Conservation (phyloP, 1,140 invertebrate species). For the Camponotus pennsylvanicus region DNA sequence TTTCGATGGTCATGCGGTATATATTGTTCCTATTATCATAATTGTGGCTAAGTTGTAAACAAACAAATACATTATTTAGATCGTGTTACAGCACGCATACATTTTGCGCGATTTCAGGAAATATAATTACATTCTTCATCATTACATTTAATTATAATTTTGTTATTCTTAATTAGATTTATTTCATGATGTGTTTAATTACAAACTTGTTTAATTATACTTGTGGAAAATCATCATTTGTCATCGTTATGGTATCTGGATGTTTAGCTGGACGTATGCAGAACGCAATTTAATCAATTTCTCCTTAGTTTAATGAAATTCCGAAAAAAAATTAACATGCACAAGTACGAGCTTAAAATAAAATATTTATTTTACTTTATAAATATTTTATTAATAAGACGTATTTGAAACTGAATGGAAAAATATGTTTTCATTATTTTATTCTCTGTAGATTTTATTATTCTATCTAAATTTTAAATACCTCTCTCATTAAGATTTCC, state of each 20-base stretch:
- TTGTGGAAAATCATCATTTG: slow-evolving; percentile 37
- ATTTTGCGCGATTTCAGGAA: slow-evolving; percentile 46
- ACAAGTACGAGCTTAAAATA: background rate
- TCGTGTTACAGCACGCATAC: slow-evolving; percentile 33
- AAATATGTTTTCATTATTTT: background rate
- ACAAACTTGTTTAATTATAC: slow-evolving; percentile 51
- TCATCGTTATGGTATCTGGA: slow-evolving; percentile 30
- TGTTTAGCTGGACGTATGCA: background rate
- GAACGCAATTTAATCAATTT: background rate
- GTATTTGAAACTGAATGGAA: background rate
- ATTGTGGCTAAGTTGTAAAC: slow-evolving; percentile 59
- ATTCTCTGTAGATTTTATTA: background rate
- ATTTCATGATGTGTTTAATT: slow-evolving; percentile 54
- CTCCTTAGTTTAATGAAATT: background rate
- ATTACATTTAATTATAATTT: slow-evolving; percentile 55
- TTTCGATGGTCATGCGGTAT: slow-evolving; percentile 12
- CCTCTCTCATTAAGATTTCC: slow-evolving; percentile 5
- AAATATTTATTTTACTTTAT: background rate
- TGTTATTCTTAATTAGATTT: slow-evolving; percentile 53
- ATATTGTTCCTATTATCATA: slow-evolving; percentile 54
- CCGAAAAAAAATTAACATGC: background rate
- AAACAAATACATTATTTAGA: slow-evolving; percentile 60
- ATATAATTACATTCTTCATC: slow-evolving; percentile 47
- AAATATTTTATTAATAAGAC: too few relatives aligned
- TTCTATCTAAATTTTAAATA: slow-evolving; percentile 18